phyloP scores from a whole-genome alignment of 2,797 vertebrate genomes.

The Darevskia mixta region DNA sequence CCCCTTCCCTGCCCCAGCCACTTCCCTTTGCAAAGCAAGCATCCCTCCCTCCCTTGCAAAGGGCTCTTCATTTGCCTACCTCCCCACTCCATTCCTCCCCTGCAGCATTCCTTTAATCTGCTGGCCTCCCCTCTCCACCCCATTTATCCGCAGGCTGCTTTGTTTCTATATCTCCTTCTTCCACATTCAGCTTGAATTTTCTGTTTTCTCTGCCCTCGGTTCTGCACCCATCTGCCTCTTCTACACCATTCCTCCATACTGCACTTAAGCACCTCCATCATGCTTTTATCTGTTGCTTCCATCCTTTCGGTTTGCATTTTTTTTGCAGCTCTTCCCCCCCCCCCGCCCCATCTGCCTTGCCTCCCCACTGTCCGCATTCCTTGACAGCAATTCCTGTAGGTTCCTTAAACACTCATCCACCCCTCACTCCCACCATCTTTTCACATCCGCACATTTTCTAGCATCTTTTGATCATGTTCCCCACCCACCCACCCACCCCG shows the following conservation, averaged over 20 bases:
- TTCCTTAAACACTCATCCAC: not conserved
- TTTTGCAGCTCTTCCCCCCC: not conserved
- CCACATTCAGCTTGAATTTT: not conserved
- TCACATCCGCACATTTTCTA: not conserved
- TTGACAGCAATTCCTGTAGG: not conserved
- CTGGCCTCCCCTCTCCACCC: constrained; percentile 20
- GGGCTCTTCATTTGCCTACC: not conserved
- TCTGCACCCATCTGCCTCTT: not conserved
- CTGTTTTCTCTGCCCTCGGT: not conserved
- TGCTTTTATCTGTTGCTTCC: not conserved
- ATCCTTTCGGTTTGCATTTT: not conserved
- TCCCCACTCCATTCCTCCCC: not conserved
- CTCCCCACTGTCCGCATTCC: not conserved
- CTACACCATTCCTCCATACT: not conserved
- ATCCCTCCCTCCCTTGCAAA: not conserved
- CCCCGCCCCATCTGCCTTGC: not conserved
- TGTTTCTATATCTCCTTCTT: not conserved
- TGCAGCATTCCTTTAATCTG: not conserved
- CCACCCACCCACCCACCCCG: not conserved
- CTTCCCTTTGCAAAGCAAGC: constrained; percentile 10
- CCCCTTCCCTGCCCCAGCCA: not conserved
- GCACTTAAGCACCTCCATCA: not conserved
- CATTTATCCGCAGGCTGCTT: not conserved
- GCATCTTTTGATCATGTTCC: not conserved
- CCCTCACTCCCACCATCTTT: not conserved